Base-by-base conservation (phyloP, 2,888 invertebrate genomes). In the Ypsolopha sequella region DNA sequence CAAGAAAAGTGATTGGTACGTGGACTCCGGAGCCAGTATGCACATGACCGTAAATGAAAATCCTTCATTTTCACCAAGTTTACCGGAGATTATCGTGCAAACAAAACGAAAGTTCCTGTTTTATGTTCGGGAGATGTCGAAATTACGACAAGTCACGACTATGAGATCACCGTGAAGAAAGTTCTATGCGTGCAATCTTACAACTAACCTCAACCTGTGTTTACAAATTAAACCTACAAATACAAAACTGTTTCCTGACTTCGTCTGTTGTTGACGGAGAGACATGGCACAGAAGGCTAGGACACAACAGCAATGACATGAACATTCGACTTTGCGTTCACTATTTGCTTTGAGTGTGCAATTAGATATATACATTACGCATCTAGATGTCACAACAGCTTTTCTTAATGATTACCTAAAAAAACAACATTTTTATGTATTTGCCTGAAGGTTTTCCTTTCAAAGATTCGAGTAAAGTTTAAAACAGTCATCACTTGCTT, bases 1-100 rank as follows among this genome's bases (percentile, higher is more conserved):
- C 24, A 52, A 9, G 14, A 46, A 39, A 36, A 36, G 34, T n/a
- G 44, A 41, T 33, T 52, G 52, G 52, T 46, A 38, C 48, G 51
- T 54, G 14, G 50, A 51, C 43, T 51, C 35, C 53, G 56, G 51
- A 52, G 53, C 41, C 49, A 49, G 53, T 36, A 39, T 49, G 48
- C 45, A 38, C 52, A 50, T 47, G 52, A 50, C 50, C 41, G 41
- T 11, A 34, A 49, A 47, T 43, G 46, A 52, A 53, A 36, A 36
- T 34, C 34, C 34, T 11, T n/a, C 11, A 24, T 41, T 35, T 36
- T 38, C 38, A 13, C 38, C 36, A 14, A 35, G 11, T 36, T 33
- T 34, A 41, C 24, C 41, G 1, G 41, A 50, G 11, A 41, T 50
- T 34, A 33, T 41, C 9, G 43, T 13, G 53, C 53, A 9, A 51